phyloP scores from a whole-genome alignment of 2,888 invertebrate species.

The Heliconius aoede region DNA sequence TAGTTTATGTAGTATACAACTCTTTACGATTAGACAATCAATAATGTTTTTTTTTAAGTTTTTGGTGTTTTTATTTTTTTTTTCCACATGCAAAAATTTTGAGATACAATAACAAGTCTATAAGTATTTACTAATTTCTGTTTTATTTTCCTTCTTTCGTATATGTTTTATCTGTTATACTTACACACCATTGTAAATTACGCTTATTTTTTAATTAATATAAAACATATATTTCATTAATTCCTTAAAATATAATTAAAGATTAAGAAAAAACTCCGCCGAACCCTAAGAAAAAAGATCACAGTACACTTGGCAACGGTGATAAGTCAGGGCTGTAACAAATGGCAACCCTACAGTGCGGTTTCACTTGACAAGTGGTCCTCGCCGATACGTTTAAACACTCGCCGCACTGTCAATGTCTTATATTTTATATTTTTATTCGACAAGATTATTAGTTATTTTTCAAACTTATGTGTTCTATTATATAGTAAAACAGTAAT shows the following conservation, averaged over 20 bases:
- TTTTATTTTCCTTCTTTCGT: no score
- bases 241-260: neutral
- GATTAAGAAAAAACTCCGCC: neutral
- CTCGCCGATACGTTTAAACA: constrained; percentile 30
- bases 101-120: no score
- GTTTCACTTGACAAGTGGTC: constrained; percentile 30
- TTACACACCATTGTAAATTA: no score
- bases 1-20: no score
- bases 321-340: constrained; percentile 30
- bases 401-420: constrained; percentile 14
- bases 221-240: neutral
- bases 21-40: neutral
- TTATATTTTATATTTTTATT: constrained; percentile 16
- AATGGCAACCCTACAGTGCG: constrained; percentile 31
- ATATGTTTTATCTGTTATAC: no score
- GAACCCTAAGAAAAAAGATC: constrained; percentile 22
- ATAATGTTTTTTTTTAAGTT: neutral
- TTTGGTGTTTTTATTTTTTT: neutral
- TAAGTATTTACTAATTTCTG: no score
- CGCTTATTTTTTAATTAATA: no score
- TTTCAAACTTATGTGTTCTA: neutral
- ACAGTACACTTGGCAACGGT: constrained; percentile 25
- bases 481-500: neutral
- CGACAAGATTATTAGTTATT: neutral
- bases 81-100: no score